phyloP scores from a whole-genome alignment of 2,113 vertebrate genomes.

The Megaptera novaeangliae region DNA sequence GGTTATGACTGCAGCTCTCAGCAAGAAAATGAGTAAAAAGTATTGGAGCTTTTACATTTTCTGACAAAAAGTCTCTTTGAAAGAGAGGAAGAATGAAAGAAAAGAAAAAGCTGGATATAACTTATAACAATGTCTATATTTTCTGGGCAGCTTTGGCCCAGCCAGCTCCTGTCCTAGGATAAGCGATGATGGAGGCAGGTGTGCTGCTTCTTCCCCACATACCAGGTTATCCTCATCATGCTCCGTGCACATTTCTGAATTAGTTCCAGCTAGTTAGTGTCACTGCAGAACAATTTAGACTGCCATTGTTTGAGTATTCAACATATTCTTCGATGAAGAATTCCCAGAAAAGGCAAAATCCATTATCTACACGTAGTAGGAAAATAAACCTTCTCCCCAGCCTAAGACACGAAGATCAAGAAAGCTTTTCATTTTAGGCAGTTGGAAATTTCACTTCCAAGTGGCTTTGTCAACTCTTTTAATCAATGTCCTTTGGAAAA shows the following conservation, averaged over 20 bases:
- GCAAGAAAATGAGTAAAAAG: constrained; percentile 65
- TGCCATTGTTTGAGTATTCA: constrained; percentile 78
- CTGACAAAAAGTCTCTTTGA: constrained; percentile 51
- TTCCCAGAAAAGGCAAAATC: constrained; percentile 81
- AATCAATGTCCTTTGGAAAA: constrained; percentile 83
- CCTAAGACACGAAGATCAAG: constrained; percentile 70
- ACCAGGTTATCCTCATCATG: constrained; percentile 71
- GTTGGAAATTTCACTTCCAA: constrained; percentile 82
- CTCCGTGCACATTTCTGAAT: constrained; percentile 79
- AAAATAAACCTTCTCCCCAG: constrained; percentile 80
- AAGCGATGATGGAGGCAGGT: constrained; percentile 64
- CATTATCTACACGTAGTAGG: constrained; percentile 84
- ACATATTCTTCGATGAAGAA: constrained; percentile 80
- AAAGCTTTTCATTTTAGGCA: constrained; percentile 79
- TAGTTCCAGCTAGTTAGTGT: constrained; percentile 85
- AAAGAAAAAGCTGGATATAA: not conserved
- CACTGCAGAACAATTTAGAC: constrained; percentile 81
- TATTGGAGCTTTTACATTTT: constrained; percentile 54
- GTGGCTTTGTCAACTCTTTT: constrained; percentile 79
- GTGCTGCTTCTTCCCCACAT: constrained; percentile 16
- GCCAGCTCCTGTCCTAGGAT: not conserved
- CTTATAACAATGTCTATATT: constrained; percentile 38
- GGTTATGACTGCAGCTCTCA: constrained; percentile 63
- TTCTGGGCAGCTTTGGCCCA: constrained; percentile 34
- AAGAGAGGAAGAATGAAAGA: not conserved